Percentiles rank a stretch among this genome's conserved stretches.
Evolutionary conservation across 2,888 invertebrate genomes (phyloP).

Genomic region (Drosophila kanekoi): DNA sequence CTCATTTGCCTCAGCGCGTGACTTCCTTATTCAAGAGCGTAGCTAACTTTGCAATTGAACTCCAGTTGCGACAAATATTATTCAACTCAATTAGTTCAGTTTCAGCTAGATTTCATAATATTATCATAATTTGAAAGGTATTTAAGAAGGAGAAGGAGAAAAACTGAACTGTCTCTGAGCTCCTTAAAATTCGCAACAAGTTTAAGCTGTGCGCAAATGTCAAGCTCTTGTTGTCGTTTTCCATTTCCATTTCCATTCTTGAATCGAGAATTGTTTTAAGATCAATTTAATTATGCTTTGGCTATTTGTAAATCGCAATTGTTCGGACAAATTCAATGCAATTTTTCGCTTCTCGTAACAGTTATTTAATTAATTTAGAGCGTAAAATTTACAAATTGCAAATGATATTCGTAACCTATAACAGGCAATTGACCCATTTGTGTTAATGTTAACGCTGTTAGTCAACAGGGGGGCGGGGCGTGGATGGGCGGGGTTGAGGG

Average conservation of each 20-base stretch:
- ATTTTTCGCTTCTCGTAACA: not conserved
- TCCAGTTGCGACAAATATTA: not conserved
- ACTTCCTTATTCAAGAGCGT: not conserved
- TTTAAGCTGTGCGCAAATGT: no score
- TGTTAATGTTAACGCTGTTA: constrained; percentile 30
- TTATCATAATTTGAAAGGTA: no score
- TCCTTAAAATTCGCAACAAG: no score
- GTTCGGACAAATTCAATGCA: not conserved
- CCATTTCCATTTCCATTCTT: no score
- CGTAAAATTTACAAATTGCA: constrained; percentile 49
- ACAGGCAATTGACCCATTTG: constrained; percentile 67
- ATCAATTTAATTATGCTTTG: not conserved
- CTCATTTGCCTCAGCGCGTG: not conserved
- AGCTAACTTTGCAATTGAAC: not conserved
- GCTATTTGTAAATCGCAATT: not conserved
- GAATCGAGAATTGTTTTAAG: no score
- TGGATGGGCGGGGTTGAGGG: no score
- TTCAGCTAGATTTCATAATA: no score
- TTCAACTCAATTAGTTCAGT: no score
- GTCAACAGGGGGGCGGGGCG: not conserved
- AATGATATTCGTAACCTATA: constrained; percentile 63
- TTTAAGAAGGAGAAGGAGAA: no score
- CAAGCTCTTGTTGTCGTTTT: no score
- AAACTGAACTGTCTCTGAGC: no score
- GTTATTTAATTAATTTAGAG: constrained; percentile 27